Evolutionary conservation across 2,797 vertebrate species (phyloP).

Genomic region (Moxostoma hubbsi): DNA sequence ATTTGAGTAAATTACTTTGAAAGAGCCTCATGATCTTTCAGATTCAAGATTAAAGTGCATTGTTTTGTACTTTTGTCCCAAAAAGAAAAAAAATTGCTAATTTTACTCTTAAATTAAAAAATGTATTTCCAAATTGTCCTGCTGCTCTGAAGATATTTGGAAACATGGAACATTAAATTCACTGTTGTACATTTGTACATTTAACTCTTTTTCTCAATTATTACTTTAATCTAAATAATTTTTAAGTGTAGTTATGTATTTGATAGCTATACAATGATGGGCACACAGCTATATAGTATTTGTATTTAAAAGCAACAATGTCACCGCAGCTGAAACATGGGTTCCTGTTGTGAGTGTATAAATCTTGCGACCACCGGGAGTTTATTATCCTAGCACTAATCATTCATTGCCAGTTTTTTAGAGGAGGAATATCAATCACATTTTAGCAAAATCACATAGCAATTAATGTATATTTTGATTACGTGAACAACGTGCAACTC

Average conservation of each 20-base stretch:
- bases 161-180: neutral
- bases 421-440: slow-evolving; percentile 45
- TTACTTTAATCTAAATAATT: neutral
- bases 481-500: slow-evolving; percentile 54
- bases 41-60: neutral
- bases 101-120: too few species aligned
- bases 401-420: slow-evolving; percentile 36
- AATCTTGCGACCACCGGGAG: slow-evolving; percentile 39
- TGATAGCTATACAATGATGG: slow-evolving; percentile 4
- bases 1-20: too few species aligned
- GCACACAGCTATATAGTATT: slow-evolving; percentile 9
- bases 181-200: neutral
- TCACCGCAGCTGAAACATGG: slow-evolving; percentile 23
- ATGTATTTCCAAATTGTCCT: neutral
- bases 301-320: slow-evolving; percentile 34
- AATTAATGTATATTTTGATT: slow-evolving; percentile 61
- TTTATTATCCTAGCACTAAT: slow-evolving; percentile 50
- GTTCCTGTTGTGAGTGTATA: neutral
- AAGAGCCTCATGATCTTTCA: too few species aligned
- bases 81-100: neutral
- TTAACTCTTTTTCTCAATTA: neutral
- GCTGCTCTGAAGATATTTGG: neutral
- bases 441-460: slow-evolving; percentile 57
- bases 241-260: neutral
- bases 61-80: neutral